phyloP scores from a whole-genome alignment of 92 coral and sea anemone species.

The Pocillopora grandis region DNA sequence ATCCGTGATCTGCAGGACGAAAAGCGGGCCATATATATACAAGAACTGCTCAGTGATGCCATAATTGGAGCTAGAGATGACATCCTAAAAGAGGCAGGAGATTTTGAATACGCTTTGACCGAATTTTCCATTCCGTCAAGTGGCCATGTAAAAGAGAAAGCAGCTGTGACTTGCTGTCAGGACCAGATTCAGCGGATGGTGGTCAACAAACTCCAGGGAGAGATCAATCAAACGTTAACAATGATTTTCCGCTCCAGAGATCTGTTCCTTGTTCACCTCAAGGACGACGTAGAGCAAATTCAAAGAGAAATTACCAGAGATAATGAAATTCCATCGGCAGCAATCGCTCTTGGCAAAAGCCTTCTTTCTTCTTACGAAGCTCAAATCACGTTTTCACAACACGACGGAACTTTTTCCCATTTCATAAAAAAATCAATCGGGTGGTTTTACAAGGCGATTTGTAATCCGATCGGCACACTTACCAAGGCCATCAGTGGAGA shows the following conservation, averaged over 20 bases:
- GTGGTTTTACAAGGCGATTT: background rate
- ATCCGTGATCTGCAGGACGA: conserved; percentile 17
- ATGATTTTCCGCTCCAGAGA: conserved; percentile 58
- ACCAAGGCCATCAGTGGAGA: conserved; percentile 32
- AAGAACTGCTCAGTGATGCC: conserved; percentile 31
- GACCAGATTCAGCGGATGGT: conserved; percentile 63
- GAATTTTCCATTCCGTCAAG: conserved; percentile 30
- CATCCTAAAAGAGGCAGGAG: conserved; percentile 42
- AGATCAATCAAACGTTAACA: conserved; percentile 28
- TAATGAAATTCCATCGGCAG: conserved; percentile 36
- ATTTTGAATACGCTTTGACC: conserved; percentile 47
- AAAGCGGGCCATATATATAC: conserved; percentile 19
- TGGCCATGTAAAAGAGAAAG: conserved; percentile 40
- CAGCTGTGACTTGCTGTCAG: conserved; percentile 50
- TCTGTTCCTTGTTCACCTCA: conserved; percentile 35
- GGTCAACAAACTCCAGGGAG: conserved; percentile 46
- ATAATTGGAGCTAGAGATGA: conserved; percentile 6
- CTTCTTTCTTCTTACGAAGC: conserved; percentile 53
- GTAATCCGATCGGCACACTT: background rate
- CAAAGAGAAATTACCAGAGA: conserved; percentile 48
- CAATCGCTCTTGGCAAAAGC: conserved; percentile 34
- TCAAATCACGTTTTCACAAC: conserved; percentile 12
- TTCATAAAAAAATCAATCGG: conserved; percentile 2
- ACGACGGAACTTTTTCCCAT: background rate
- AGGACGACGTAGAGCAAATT: conserved; percentile 40